Base-by-base conservation (phyloP, 2,113 vertebrate species). In the Caranx ignobilis region DNA sequence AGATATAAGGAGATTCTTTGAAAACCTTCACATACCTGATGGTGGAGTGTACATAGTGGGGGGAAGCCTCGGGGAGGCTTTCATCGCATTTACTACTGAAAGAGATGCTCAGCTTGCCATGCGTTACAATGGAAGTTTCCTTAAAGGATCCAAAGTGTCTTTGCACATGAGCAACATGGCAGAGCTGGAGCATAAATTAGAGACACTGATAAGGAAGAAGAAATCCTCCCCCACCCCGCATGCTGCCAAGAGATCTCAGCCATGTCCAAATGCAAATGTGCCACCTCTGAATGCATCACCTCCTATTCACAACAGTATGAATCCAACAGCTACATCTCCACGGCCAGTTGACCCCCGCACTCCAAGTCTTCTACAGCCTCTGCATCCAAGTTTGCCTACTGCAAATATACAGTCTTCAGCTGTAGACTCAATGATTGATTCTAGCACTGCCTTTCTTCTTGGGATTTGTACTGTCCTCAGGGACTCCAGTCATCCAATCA, bases 1-100 rank as follows among this genome's bases (percentile, higher is more conserved):
- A 95, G 97, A 99, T 92, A 96, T 99, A 82, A 95, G 97, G 74
- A 92, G 87, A 75, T 99, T 98, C 91, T 99, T 99, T 91, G 88
- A 93, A 89, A 89, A 94, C 90, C 93, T 98, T 88, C 93, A 94
- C 91, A 98, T 99, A 89, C 97, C 96, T 61, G 95, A 96, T 78
- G 97, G 97, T 87, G 96, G 97, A 81, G 96, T 99, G 63, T 97
- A 96, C 94, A 97, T 99, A 82, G 94, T 96, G 90, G 98, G 98
- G 93, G 98, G 98, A 85, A 91, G 94, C 68, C 88, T 92, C 67
- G 95, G 95, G 80, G 97, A 99, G 92, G 98, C 97, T 81, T 99
- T 99, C 89, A 96, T 99, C 89, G 97, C 97, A 71, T 99, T 99
- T 93, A 90, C 91, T 50, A 94, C 94, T 48, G 96, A 98, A 37